A percentile compares a stretch with the other conserved stretches of the same genome.
Evolutionary conservation across 2,888 invertebrate genomes (phyloP).

Genomic region (Ochropacha duplaris): DNA sequence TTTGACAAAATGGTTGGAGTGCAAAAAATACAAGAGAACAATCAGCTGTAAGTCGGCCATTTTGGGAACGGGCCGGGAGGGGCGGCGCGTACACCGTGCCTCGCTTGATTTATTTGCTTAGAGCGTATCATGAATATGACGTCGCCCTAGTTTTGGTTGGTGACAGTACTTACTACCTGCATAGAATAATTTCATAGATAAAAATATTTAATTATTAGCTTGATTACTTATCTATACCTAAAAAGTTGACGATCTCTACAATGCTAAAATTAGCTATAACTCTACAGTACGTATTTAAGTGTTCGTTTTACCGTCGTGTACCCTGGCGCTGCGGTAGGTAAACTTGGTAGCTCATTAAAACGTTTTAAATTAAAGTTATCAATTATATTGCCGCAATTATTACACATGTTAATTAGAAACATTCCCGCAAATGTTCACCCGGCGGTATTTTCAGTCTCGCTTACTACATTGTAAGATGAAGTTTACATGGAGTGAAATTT

Average conservation of each 20-base stretch:
- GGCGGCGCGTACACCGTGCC: conserved; percentile 55
- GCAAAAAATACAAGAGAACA: conserved; percentile 55
- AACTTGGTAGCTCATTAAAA: conserved; percentile 25
- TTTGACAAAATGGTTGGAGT: conserved; percentile 57
- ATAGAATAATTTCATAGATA: too few species aligned
- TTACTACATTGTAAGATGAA: conserved; percentile 61
- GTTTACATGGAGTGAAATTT: conserved; percentile 51
- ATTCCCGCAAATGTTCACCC: conserved; percentile 40
- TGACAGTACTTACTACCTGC: conserved; percentile 49
- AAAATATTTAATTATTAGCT: too few species aligned
- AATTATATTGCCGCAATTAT: conserved; percentile 37
- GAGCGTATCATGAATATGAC: conserved; percentile 45
- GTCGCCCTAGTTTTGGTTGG: conserved; percentile 45
- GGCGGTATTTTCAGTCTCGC: conserved; percentile 47
- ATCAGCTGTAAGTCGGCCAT: conserved; percentile 75
- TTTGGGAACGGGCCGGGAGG: conserved; percentile 60
- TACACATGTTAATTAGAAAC: conserved; percentile 28
- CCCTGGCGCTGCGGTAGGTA: conserved; percentile 52
- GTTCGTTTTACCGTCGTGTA: background rate
- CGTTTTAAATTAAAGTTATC: conserved; percentile 40
- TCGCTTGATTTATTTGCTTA: conserved; percentile 65
- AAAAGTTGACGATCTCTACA: background rate
- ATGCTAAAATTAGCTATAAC: background rate
- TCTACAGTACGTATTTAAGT: too few species aligned
- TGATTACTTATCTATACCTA: too few species aligned